These are phyloP conservation scores for Champsocephalus gunnari DNA, from an alignment of 2,797 vertebrate species.

Conservation along the genomic window DNA sequence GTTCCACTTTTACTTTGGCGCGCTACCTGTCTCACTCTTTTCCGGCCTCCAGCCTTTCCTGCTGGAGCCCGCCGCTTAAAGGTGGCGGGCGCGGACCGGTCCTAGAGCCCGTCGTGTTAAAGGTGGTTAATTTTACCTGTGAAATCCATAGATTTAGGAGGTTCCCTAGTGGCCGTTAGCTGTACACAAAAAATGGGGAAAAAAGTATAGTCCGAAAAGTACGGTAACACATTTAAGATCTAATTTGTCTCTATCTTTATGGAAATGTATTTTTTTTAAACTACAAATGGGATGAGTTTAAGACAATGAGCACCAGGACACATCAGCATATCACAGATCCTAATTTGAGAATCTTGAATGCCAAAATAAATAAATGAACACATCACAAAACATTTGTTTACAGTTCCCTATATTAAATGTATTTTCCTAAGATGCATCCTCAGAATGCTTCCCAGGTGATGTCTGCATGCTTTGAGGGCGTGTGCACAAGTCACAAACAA, in stretches of 20 bases:
- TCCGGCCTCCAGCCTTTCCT: too few relatives aligned
- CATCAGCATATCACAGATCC: neutral
- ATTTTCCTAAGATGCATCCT: neutral
- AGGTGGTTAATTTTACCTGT: too few relatives aligned
- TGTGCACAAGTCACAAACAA: neutral
- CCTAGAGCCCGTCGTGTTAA: too few relatives aligned
- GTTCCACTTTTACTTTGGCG: too few relatives aligned
- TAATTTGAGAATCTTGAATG: neutral
- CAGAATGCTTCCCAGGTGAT: neutral
- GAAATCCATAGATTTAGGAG: too few relatives aligned
- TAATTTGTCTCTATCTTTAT: conserved; percentile 22
- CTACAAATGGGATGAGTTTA: too few relatives aligned
- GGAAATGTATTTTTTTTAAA: conserved; percentile 25
- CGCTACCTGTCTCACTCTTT: too few relatives aligned
- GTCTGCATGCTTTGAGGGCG: neutral
- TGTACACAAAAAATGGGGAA: too few relatives aligned
- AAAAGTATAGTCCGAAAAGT: too few relatives aligned
- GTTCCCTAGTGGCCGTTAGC: too few relatives aligned
- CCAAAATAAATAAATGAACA: neutral
- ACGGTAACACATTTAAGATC: neutral
- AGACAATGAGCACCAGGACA: neutral
- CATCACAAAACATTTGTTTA: neutral
- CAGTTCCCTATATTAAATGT: neutral
- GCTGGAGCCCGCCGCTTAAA: too few relatives aligned
- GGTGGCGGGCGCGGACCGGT: too few relatives aligned